Evolutionary conservation across 2,888 invertebrate genomes (phyloP).

Genomic region (Pristionchus japonicus): DNA sequence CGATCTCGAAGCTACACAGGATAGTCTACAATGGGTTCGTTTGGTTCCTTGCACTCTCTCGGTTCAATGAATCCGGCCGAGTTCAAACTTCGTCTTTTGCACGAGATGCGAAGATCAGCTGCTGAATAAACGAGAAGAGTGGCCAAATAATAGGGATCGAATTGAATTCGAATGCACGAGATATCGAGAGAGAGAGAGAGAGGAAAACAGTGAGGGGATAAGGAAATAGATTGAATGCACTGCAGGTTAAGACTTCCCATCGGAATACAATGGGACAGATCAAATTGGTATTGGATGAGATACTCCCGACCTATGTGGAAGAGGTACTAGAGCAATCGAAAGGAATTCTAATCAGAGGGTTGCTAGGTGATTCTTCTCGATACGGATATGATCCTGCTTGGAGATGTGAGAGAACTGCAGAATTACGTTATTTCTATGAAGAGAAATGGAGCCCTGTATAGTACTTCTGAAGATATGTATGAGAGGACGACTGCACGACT

Average conservation of each 20-base stretch:
- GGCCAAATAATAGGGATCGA: background rate
- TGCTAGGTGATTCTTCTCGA: background rate
- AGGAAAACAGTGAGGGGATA: background rate
- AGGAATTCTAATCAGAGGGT: background rate
- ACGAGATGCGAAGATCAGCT: background rate
- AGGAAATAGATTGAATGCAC: background rate
- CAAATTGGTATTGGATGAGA: background rate
- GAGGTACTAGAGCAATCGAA: background rate
- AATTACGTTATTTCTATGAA: background rate
- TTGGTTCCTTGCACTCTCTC: too few relatives aligned
- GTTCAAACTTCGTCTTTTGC: background rate
- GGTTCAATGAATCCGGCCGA: too few relatives aligned
- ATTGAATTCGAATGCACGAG: background rate
- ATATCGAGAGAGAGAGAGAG: background rate
- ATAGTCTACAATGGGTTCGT: background rate
- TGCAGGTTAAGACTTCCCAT: background rate
- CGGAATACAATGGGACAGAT: constrained; percentile 1
- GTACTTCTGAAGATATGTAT: background rate
- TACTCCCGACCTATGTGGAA: background rate
- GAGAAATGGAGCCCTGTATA: background rate
- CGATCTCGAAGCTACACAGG: background rate
- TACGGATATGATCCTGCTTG: background rate
- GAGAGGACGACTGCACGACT: background rate
- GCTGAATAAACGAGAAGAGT: background rate
- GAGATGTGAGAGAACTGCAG: constrained; percentile 15